These are phyloP conservation scores for Lasius fuliginosus DNA, from an alignment of 2,888 invertebrate species.

Conservation along the genomic window DNA sequence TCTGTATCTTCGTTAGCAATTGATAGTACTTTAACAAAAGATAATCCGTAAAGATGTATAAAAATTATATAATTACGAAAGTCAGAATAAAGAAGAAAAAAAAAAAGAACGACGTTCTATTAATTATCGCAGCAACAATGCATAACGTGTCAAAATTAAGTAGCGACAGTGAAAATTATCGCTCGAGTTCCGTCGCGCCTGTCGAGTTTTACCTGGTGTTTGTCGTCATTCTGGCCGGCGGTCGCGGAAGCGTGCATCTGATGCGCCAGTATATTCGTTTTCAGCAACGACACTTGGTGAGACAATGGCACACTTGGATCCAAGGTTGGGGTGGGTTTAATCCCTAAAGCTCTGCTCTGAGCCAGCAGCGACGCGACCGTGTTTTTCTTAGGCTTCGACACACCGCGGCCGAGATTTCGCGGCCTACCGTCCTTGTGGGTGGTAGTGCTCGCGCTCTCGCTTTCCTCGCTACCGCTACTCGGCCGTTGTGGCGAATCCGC, in stretches of 20 bases:
- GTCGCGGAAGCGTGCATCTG: conserved; percentile 86
- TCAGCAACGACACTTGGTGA: conserved; percentile 88
- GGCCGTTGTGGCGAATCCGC: conserved; percentile 89
- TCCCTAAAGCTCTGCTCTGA: conserved; percentile 94
- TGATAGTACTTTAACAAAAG: conserved; percentile 49
- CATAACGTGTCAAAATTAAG: conserved; percentile 23
- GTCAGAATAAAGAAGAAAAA: conserved; percentile 21
- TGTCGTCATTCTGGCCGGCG: conserved; percentile 82
- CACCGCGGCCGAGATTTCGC: conserved; percentile 94
- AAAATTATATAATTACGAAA: conserved; percentile 39
- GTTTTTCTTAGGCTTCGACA: conserved; percentile 97
- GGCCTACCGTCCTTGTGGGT: conserved; percentile 92
- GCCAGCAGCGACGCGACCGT: conserved; percentile 96
- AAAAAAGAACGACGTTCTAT: neutral
- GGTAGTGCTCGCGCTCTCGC: conserved; percentile 87
- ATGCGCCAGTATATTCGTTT: conserved; percentile 90
- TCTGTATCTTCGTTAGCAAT: conserved; percentile 42
- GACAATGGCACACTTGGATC: conserved; percentile 88
- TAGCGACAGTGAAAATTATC: neutral
- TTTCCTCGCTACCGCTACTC: conserved; percentile 89
- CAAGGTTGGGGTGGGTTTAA: conserved; percentile 90
- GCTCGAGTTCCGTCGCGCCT: neutral
- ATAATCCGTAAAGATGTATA: conserved; percentile 25
- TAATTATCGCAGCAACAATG: conserved; percentile 3
- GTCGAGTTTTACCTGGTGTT: conserved; percentile 79